phyloP scores from a whole-genome alignment of 2,797 vertebrate species.

The Mormyrus proboscirostris region DNA sequence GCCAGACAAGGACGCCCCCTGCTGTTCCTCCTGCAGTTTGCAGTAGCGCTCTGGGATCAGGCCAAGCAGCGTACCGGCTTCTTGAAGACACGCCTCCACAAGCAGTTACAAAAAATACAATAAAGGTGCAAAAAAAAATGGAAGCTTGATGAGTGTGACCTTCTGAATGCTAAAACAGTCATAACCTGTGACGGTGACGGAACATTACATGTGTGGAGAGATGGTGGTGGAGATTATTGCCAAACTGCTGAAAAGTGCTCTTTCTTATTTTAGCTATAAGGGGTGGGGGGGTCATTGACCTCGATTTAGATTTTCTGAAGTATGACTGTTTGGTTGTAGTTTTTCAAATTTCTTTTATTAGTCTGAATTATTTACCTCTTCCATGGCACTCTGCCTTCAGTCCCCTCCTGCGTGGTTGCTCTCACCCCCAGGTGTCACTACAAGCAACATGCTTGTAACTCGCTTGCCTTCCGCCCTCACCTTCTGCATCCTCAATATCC shows the following conservation, averaged over 20 bases:
- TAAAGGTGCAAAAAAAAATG: background rate
- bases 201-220: constrained; percentile 33
- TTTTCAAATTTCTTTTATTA: constrained; percentile 22
- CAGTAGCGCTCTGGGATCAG: constrained; percentile 70
- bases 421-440: constrained; percentile 23
- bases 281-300: background rate
- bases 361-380: constrained; percentile 23
- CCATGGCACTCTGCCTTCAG: constrained; percentile 25
- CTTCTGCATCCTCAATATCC: constrained; percentile 21
- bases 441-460: constrained; percentile 26
- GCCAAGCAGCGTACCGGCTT: background rate
- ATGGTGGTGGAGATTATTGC: constrained; percentile 54
- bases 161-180: constrained; percentile 50
- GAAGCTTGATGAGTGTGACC: constrained; percentile 28
- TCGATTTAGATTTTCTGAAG: background rate
- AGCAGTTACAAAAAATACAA: constrained; percentile 32
- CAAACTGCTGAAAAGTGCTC: constrained; percentile 42
- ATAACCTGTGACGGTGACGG: constrained; percentile 38
- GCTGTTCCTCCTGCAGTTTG: constrained; percentile 98
- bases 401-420: constrained; percentile 21
- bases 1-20: constrained; percentile 97
- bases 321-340: constrained; percentile 36
- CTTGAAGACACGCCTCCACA: background rate
- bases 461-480: constrained; percentile 23
- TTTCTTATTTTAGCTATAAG: constrained; percentile 49